Evolutionary conservation across 2,113 vertebrate species (phyloP).

Genomic region (Suricata suricatta): DNA sequence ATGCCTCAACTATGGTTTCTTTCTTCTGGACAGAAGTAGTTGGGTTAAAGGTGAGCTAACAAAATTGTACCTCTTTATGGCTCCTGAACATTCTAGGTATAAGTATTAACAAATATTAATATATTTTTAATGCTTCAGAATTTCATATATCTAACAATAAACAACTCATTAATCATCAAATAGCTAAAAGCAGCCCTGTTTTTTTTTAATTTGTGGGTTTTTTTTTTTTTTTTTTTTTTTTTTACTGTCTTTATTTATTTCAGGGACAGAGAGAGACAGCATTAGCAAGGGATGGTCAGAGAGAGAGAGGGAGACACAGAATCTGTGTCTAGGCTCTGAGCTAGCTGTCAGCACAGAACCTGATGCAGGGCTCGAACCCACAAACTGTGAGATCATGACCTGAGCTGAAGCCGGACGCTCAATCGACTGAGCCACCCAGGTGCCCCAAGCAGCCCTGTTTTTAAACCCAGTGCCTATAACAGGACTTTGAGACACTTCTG

Average conservation of each 20-base stretch:
- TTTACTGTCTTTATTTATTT: too few relatives aligned
- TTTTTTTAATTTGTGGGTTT: neutral
- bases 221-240: neutral
- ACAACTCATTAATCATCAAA: neutral
- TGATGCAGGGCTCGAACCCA: too few relatives aligned
- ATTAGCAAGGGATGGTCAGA: too few relatives aligned
- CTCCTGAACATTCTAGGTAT: neutral
- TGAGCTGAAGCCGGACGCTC: too few relatives aligned
- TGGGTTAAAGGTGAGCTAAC: neutral
- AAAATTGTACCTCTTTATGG: neutral
- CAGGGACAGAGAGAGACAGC: too few relatives aligned
- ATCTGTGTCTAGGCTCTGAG: too few relatives aligned
- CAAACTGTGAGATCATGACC: too few relatives aligned
- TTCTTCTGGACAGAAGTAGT: conserved; percentile 17
- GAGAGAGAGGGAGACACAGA: too few relatives aligned
- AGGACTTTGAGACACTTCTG: neutral
- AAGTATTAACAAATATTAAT: neutral
- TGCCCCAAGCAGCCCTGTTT: neutral
- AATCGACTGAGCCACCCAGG: too few relatives aligned
- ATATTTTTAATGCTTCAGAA: neutral
- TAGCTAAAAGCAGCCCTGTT: neutral
- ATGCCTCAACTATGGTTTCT: neutral
- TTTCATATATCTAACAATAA: neutral
- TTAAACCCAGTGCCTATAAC: neutral
- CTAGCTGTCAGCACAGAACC: too few relatives aligned